Evolutionary conservation across 2,113 vertebrate species (phyloP).

Genomic region (Scalopus aquaticus): DNA sequence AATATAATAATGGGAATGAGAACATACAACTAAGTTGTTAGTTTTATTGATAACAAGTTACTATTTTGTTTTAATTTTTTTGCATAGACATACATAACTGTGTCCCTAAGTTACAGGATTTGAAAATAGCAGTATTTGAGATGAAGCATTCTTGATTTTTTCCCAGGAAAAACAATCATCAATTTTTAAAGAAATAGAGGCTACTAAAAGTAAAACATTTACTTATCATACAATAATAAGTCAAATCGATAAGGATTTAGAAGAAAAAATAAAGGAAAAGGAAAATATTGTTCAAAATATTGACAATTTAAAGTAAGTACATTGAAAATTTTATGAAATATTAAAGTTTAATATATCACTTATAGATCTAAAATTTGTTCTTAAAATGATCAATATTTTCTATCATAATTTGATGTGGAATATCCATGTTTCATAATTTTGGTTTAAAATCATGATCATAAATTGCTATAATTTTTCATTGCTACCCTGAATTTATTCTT

Average conservation of each 20-base stretch:
- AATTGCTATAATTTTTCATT: background rate
- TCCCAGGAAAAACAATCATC: background rate
- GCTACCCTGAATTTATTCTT: background rate
- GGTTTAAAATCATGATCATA: background rate
- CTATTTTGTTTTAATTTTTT: background rate
- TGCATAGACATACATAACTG: background rate
- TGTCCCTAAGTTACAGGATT: background rate
- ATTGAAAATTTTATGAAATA: background rate
- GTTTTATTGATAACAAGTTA: background rate
- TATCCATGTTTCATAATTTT: background rate
- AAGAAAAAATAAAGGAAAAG: slow-evolving; percentile 36
- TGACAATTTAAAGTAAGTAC: slow-evolving; percentile 57
- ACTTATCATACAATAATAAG: background rate
- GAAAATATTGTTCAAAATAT: background rate
- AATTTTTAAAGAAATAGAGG: slow-evolving; percentile 38
- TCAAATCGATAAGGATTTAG: background rate
- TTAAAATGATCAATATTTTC: background rate
- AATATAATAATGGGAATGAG: background rate
- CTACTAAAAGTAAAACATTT: background rate
- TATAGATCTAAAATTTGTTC: background rate
- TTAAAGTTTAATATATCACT: background rate
- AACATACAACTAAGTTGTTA: background rate
- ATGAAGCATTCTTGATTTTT: background rate
- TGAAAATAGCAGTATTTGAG: slow-evolving; percentile 19
- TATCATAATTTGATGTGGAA: background rate